phyloP scores from a whole-genome alignment of 2,113 vertebrate species.

The Gulo gulo region DNA sequence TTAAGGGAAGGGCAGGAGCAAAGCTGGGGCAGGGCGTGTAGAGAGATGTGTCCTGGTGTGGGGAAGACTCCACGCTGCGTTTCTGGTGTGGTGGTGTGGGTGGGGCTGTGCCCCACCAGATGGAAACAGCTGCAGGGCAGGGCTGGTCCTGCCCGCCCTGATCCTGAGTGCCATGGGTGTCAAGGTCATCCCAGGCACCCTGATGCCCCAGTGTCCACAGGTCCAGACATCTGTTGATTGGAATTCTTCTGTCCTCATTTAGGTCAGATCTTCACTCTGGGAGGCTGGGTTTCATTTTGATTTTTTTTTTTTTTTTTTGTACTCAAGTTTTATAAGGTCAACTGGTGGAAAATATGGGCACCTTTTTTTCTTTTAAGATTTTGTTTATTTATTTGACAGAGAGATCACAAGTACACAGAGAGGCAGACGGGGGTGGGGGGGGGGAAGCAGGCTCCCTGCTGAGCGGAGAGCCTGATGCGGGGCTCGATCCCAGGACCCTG shows the following conservation, averaged over 20 bases:
- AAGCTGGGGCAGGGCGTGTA: not conserved
- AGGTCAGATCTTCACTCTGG: not conserved
- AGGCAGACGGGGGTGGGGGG: no score
- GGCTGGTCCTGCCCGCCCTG: not conserved
- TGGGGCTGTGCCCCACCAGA: not conserved
- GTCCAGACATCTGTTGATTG: not conserved
- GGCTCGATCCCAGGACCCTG: no score
- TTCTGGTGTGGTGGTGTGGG: fast-evolving
- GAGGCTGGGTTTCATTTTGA: not conserved
- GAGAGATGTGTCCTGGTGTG: not conserved
- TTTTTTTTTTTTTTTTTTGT: not conserved
- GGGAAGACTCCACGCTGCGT: not conserved
- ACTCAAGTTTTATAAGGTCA: not conserved
- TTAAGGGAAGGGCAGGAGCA: not conserved
- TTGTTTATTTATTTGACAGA: no score
- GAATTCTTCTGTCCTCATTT: not conserved
- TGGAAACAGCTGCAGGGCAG: not conserved
- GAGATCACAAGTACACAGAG: no score
- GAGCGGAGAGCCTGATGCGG: no score
- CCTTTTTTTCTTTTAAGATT: not conserved
- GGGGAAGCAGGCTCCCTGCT: no score
- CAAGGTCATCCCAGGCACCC: not conserved
- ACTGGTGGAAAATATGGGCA: not conserved
- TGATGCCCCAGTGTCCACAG: not conserved
- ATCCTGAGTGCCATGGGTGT: no score